Base-by-base conservation (phyloP, 2,113 vertebrate genomes). In the Theristicus caerulescens region DNA sequence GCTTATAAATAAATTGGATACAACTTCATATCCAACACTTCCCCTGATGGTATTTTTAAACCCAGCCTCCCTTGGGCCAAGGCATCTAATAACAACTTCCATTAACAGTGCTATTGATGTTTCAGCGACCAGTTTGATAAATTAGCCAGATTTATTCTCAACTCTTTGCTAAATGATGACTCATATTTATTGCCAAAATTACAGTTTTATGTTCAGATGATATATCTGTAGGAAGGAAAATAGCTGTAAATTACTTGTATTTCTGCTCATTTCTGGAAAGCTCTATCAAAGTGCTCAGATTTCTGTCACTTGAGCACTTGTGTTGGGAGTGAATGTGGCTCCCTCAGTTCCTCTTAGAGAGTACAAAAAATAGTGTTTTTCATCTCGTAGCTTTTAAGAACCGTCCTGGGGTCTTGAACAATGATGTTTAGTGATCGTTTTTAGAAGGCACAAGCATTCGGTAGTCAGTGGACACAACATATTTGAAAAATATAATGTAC, bases 141-240 rank as follows among this genome's bases (percentile, higher is more conserved):
- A 95, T 95, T 77, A 91, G 70, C 32, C 38, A 67, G 82, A 93
- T 94, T 95, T 94, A 91, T 94, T 97, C 74, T 84, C 71, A 74
- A 4, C 18, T 69, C 46, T 5, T 76, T 84, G 42, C 74, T 93
- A 83, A 94, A 92, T 64, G 83, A 69, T 44, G 55, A 73, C 65
- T 94, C n/a, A 20, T 90, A 91, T 97, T 94, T 96, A 91, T 86
- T 90, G 55, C 58, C 44, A 62, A 90, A 91, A 88, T 90, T 82
- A 76, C 47, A 57, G 55, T 87, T 93, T 87, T 82, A 94, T 22
- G 27, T 78, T 94, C 82, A 62, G 46, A 13, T 87, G 82, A 93
- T 96, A 21, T 81, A 67, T 92, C 67, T 81, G n/a, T 79, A 51
- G 79, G 72, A 31, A 71, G 55, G 77, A 83, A 96, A 83, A 74